Conservation (phyloP, 2,113 vertebrate genomes). For the Podarcis raffonei region DNA sequence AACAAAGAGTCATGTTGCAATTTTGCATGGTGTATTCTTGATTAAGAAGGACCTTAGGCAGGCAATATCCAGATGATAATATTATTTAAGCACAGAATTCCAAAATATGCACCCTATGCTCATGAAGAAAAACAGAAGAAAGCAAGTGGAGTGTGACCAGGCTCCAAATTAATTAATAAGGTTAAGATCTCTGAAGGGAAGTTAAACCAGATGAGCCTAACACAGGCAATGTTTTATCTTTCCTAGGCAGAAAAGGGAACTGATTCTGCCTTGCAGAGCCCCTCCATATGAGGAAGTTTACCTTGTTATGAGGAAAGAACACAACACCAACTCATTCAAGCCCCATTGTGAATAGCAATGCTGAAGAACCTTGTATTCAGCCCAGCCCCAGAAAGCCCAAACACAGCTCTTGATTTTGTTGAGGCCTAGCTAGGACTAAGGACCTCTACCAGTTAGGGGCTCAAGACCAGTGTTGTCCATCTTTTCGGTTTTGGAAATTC, state of each 20-base stretch:
- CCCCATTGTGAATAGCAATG: background rate
- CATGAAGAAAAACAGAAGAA: background rate
- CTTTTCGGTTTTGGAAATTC: background rate
- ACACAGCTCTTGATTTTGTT: background rate
- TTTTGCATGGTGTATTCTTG: slow-evolving; percentile 10
- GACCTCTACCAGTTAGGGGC: background rate
- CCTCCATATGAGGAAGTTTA: background rate
- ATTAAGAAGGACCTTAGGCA: background rate
- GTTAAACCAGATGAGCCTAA: background rate
- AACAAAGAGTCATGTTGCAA: slow-evolving; percentile 42
- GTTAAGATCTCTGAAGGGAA: background rate
- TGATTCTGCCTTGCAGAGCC: background rate
- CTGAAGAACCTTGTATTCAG: background rate
- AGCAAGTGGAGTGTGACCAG: background rate
- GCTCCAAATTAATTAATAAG: background rate
- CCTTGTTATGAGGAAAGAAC: background rate
- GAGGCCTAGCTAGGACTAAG: background rate
- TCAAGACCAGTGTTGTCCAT: background rate
- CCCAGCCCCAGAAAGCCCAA: too few relatives aligned
- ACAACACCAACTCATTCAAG: background rate
- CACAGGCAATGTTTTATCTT: background rate
- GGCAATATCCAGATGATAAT: background rate
- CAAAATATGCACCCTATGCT: background rate
- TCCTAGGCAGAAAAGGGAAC: background rate
- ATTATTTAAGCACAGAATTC: slow-evolving; percentile 29